Evolutionary conservation across 2,888 invertebrate species (phyloP), one percentile per base, ranked within the genome.

Genomic region (Drosophila phalerata): DNA sequence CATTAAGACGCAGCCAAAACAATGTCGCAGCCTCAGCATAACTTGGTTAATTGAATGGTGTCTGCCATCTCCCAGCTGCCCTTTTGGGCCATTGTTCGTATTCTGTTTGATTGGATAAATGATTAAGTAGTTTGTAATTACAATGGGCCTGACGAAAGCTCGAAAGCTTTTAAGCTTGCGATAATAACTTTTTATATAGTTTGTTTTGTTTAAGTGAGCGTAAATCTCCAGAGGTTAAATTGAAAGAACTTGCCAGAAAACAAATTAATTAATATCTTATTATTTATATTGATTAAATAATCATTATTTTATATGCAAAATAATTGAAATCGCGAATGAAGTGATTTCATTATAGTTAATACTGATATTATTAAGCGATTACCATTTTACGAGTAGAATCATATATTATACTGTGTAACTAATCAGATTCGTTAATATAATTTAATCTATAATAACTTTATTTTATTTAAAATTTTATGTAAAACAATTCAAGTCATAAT

Each of bases 51-150:
- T 82, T 82, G 85, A 85, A 81, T 69, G 66, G 61, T 40, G 42
- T 42, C n/a, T 55, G 15, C n/a, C 43, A 32, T 17, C 22, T 37
- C 28, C 17, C 37, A 9, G n/a, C 19, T 22, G 38, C 17, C 13
- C 13, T 47, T 32, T 19, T 34, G 34, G 45, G 34, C 48, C 57
- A 74, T 79, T 79, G 65, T 53, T 51, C 25, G 58, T 51, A 56
- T 47, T 60, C 30, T 42, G 58, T 63, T 60, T 74, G 75, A 81
- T 81, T 83, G 71, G 67, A 68, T 83, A 70, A 74, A 65, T 77
- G 78, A 83, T 77, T 80, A 80, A 86, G 73, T 66, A 80, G 73
- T 67, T 77, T 49, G 47, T 69, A 85, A 77, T 86, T 79, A 79
- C 57, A 37, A 47, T 51, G 25, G 58, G 17, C 17, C 9, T 22